Evolutionary conservation across 92 coral and sea anemone species (phyloP).

Genomic region (Heliopora coerulea): DNA sequence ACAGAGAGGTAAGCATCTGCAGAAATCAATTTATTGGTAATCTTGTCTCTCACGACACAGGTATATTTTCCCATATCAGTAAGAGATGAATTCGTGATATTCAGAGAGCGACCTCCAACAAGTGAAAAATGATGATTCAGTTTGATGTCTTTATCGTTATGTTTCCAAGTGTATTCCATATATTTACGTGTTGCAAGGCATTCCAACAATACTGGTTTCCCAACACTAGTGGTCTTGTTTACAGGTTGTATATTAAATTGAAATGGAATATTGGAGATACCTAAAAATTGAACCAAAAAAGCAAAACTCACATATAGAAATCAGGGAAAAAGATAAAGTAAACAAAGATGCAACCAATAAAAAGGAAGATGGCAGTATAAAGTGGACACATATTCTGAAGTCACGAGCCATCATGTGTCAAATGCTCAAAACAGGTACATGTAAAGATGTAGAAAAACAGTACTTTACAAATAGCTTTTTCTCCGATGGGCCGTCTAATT

Average conservation of each 20-base stretch:
- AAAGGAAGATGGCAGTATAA: no score
- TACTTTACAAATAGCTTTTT: no score
- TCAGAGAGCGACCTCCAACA: slow-evolving; percentile 78
- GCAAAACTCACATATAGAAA: background rate
- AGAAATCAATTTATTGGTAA: slow-evolving; percentile 54
- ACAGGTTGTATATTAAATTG: slow-evolving; percentile 25
- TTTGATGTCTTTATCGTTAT: slow-evolving; percentile 54
- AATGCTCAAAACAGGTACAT: no score
- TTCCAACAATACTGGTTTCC: slow-evolving; percentile 68
- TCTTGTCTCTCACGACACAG: slow-evolving; percentile 60
- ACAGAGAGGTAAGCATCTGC: slow-evolving; percentile 59
- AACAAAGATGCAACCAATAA: no score
- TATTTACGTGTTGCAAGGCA: slow-evolving; percentile 82
- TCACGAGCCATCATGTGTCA: no score
- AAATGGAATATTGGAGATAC: slow-evolving; percentile 6
- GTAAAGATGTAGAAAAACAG: no score
- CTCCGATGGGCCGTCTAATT: no score
- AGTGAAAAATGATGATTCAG: slow-evolving; percentile 65
- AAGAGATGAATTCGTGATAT: slow-evolving; percentile 57
- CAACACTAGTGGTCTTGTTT: slow-evolving; percentile 58
- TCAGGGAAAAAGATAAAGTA: background rate
- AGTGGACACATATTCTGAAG: no score
- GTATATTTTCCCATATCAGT: slow-evolving; percentile 69
- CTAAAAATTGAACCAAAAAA: background rate
- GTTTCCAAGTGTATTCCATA: slow-evolving; percentile 77